Conservation (phyloP, 2,888 invertebrate genomes). For the Dolomedes plantarius region DNA sequence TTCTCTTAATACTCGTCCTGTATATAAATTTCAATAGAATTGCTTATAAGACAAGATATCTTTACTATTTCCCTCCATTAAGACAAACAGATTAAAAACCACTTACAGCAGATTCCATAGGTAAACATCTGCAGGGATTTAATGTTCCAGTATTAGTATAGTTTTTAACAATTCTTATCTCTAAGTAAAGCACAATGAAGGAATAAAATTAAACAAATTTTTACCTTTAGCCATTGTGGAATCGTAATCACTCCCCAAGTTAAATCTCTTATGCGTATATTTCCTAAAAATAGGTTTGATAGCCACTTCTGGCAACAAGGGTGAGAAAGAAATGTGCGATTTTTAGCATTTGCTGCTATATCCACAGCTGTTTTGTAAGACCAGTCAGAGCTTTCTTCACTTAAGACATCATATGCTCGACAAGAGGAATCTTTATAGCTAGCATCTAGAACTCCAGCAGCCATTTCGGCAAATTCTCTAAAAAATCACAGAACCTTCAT, state of each 20-base stretch:
- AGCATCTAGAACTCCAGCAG: constrained; percentile 73
- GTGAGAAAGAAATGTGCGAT: constrained; percentile 76
- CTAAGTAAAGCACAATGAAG: no score
- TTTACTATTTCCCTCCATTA: no score
- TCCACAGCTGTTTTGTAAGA: constrained; percentile 73
- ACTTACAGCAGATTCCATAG: no score
- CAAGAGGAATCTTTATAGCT: constrained; percentile 73
- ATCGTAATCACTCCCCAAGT: constrained; percentile 75
- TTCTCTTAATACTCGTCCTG: no score
- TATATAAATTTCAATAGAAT: no score
- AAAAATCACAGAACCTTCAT: background rate
- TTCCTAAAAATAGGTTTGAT: constrained; percentile 75
- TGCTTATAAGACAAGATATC: no score
- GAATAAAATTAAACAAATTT: no score
- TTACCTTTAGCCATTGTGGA: constrained; percentile 76
- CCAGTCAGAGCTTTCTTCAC: constrained; percentile 73
- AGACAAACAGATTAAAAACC: no score
- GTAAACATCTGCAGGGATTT: no score
- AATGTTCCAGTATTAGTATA: no score
- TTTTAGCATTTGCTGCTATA: constrained; percentile 72
- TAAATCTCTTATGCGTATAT: constrained; percentile 75
- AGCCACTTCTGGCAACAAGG: constrained; percentile 77
- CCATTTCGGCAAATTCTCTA: constrained; percentile 77
- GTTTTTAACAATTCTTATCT: no score
- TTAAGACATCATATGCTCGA: constrained; percentile 73